A percentile compares a stretch with the other conserved stretches of the same genome.
Evolutionary conservation across 2,797 vertebrate genomes (phyloP).

Genomic region (Mormyrus proboscirostris): DNA sequence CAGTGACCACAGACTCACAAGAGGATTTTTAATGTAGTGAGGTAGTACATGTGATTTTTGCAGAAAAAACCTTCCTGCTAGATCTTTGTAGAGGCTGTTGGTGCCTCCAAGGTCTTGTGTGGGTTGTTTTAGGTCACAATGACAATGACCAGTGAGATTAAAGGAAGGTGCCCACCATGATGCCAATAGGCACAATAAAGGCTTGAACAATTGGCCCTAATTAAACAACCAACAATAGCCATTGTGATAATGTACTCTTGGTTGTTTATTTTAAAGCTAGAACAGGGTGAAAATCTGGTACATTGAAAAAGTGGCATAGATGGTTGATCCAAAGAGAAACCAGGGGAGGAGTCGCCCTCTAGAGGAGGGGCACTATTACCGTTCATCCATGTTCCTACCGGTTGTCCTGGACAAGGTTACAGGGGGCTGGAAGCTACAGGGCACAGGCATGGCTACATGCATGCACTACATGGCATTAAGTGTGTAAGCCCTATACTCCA

Average conservation of each 20-base stretch:
- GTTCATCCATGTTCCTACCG: background rate
- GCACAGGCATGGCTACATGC: background rate
- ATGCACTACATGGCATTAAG: background rate
- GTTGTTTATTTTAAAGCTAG: background rate
- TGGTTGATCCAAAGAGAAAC: slow-evolving; percentile 14
- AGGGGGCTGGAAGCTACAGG: background rate
- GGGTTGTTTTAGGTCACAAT: background rate
- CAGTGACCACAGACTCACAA: background rate
- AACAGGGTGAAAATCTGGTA: background rate
- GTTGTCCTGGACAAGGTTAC: background rate
- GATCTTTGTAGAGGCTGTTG: background rate
- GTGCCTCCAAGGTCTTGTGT: background rate
- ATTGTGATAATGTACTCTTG: background rate
- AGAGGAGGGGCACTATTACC: slow-evolving; percentile 23
- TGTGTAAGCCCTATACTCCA: background rate
- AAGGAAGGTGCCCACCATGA: background rate
- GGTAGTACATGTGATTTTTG: background rate
- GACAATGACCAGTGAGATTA: background rate
- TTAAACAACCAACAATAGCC: background rate
- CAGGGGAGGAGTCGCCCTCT: slow-evolving; percentile 26
- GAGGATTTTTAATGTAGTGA: background rate
- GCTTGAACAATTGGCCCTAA: background rate
- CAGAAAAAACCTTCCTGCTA: background rate
- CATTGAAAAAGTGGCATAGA: background rate
- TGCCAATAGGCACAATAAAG: background rate